phyloP scores from a whole-genome alignment of 2,888 invertebrate species.

The Platycnemis pennipes region DNA sequence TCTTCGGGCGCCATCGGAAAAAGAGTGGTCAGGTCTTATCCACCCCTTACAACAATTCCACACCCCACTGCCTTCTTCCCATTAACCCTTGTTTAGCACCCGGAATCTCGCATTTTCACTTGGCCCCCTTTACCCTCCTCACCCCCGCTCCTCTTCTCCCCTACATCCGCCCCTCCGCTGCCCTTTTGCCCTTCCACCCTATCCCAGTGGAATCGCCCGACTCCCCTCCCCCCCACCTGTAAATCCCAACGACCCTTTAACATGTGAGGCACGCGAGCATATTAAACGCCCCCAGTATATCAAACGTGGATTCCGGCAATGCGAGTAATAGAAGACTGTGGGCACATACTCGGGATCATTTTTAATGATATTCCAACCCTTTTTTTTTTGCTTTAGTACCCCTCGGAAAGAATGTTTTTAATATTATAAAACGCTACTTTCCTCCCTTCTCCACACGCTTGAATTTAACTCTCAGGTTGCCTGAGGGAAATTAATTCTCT shows the following conservation, averaged over 20 bases:
- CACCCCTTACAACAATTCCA: neutral
- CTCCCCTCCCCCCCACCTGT: conserved; percentile 1
- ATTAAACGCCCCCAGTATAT: conserved; percentile 24
- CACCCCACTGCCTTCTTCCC: neutral
- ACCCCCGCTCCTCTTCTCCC: neutral
- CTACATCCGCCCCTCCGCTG: neutral
- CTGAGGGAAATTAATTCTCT: neutral
- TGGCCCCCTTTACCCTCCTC: neutral
- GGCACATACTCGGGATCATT: neutral
- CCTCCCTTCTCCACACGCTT: neutral
- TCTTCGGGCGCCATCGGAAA: neutral
- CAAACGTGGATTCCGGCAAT: conserved; percentile 21
- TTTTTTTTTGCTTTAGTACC: no score
- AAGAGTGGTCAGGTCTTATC: neutral
- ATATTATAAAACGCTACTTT: neutral
- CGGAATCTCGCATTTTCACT: neutral
- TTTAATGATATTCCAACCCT: neutral
- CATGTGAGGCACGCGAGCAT: conserved; percentile 57
- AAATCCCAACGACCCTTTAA: conserved; percentile 53
- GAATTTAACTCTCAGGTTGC: neutral
- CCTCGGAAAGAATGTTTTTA: neutral
- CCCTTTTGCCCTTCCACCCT: neutral
- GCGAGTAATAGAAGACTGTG: neutral
- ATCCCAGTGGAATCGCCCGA: neutral
- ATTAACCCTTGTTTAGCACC: neutral